phyloP scores from a whole-genome alignment of 2,113 vertebrate species.

The Dipodomys ordii region DNA sequence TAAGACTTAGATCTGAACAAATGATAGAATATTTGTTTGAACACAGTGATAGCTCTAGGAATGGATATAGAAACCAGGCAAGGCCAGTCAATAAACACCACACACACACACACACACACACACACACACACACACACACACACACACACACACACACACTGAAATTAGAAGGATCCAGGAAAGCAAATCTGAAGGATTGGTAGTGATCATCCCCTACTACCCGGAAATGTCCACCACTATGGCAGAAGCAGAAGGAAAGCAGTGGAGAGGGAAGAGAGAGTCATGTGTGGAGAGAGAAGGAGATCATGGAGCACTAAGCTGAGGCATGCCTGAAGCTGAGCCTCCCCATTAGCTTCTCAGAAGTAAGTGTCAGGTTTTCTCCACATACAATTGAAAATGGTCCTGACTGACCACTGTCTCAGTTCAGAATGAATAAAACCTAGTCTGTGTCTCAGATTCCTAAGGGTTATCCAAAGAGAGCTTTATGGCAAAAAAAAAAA shows the following conservation, averaged over 20 bases:
- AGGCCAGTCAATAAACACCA: not conserved
- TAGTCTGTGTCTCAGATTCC: fast-evolving
- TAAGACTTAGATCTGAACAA: not conserved
- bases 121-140: no score
- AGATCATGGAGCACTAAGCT: not conserved
- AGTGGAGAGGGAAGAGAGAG: not conserved
- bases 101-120: no score
- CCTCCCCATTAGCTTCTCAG: not conserved
- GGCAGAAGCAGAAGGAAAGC: not conserved
- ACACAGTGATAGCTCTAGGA: not conserved
- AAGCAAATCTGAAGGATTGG: not conserved
- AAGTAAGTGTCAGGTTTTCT: not conserved
- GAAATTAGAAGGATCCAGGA: not conserved
- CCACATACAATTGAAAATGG: not conserved
- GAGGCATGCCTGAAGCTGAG: not conserved
- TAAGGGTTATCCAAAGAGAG: not conserved
- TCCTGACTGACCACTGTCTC: not conserved
- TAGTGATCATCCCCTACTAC: not conserved
- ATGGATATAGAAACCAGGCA: not conserved
- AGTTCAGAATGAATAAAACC: not conserved
- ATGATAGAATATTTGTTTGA: not conserved
- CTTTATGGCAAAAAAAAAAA: not conserved
- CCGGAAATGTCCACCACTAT: not conserved
- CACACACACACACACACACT: no score
- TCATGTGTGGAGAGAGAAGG: not conserved